Evolutionary conservation across 2,888 invertebrate species (phyloP).

Genomic region (Diarsia rubi): DNA sequence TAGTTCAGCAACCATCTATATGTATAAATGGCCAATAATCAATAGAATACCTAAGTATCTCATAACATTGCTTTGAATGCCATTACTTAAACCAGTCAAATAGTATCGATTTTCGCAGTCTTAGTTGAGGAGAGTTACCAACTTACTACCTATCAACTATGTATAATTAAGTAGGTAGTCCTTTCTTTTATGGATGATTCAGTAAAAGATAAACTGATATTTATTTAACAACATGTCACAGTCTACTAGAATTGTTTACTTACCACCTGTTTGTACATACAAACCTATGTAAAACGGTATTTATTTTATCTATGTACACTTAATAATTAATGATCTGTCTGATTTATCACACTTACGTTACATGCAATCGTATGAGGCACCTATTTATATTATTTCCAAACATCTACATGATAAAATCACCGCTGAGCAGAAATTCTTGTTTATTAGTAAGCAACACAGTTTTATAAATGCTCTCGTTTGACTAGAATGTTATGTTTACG

Average conservation of each 20-base stretch:
- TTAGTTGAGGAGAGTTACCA: conserved; percentile 4
- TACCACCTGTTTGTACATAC: neutral
- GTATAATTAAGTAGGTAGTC: neutral
- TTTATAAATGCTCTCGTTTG: conserved; percentile 7
- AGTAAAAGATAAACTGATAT: conserved; percentile 23
- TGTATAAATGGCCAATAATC: neutral
- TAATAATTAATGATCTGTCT: conserved; percentile 27
- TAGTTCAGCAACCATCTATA: conserved; percentile 6
- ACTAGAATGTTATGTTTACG: conserved; percentile 10
- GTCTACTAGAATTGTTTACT: neutral
- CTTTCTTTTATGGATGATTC: conserved; percentile 17
- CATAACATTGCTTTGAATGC: conserved; percentile 13
- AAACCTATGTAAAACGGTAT: neutral
- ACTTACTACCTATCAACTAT: no score
- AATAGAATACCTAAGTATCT: neutral
- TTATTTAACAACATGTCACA: conserved; percentile 2
- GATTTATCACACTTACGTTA: conserved; percentile 38
- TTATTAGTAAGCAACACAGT: conserved; percentile 11
- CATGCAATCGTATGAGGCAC: neutral
- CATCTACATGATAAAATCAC: conserved; percentile 30
- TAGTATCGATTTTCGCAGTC: conserved; percentile 30
- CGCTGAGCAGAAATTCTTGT: conserved; percentile 1
- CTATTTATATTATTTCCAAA: conserved; percentile 2
- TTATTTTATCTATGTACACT: conserved; percentile 8
- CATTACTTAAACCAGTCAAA: neutral